These are phyloP conservation scores for Aelia acuminata DNA, from an alignment of 2,888 invertebrate genomes.

Conservation along the genomic window DNA sequence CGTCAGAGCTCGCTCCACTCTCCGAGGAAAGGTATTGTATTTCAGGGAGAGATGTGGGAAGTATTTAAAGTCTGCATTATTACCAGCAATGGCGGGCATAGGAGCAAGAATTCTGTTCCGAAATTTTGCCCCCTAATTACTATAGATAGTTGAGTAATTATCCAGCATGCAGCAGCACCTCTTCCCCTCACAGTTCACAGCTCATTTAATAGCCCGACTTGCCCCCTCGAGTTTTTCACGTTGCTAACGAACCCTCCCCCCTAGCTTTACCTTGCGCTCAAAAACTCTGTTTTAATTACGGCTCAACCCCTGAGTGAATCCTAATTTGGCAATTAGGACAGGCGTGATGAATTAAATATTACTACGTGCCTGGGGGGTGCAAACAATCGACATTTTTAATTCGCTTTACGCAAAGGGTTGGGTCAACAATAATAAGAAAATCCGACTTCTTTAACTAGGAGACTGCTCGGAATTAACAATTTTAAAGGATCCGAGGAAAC, in stretches of 20 bases:
- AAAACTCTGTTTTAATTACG: constrained; percentile 40
- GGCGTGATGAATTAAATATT: constrained; percentile 38
- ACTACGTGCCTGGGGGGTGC: neutral
- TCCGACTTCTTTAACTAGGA: neutral
- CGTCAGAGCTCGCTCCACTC: neutral
- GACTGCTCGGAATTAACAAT: neutral
- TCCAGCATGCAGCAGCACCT: constrained; percentile 9
- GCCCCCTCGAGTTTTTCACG: neutral
- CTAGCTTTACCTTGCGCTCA: constrained; percentile 10
- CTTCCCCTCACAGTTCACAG: constrained; percentile 12
- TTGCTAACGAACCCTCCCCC: constrained; percentile 24
- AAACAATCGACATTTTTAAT: constrained; percentile 37
- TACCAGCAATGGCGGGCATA: neutral
- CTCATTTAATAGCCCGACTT: constrained; percentile 10
- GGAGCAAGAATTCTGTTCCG: neutral
- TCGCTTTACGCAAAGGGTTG: neutral
- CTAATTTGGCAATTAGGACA: constrained; percentile 41
- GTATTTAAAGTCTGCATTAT: constrained; percentile 5
- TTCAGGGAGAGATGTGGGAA: neutral
- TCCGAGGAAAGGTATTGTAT: neutral
- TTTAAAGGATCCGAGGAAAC: too few relatives aligned
- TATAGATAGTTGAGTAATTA: constrained; percentile 31
- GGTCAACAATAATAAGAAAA: constrained; percentile 14
- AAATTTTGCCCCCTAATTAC: neutral
- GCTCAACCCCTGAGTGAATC: constrained; percentile 6